Conservation (phyloP, 2,888 invertebrate species). For the Mythimna vitellina region DNA sequence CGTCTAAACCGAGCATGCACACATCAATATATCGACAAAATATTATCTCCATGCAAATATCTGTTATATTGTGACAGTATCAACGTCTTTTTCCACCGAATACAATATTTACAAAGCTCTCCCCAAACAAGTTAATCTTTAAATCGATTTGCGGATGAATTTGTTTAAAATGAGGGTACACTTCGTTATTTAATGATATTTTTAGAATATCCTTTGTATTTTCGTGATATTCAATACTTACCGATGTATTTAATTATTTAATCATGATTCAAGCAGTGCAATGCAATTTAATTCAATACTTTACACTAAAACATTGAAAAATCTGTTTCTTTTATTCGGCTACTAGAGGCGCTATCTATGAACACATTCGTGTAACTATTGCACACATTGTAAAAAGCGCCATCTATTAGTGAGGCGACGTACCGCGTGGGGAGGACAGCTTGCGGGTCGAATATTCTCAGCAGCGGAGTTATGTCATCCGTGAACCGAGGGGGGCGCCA, state of each 20-base stretch:
- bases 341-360: constrained; percentile 81
- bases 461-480: constrained; percentile 94
- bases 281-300: constrained; percentile 58
- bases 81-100: constrained; percentile 44
- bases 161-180: constrained; percentile 52
- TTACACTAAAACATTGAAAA: constrained; percentile 57
- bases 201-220: not conserved
- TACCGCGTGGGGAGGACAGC: constrained; percentile 90
- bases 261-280: constrained; percentile 68
- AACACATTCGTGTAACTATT: constrained; percentile 74
- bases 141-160: constrained; percentile 49
- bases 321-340: constrained; percentile 41
- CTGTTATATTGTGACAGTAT: constrained; percentile 40
- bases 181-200: constrained; percentile 37
- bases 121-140: constrained; percentile 57
- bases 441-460: constrained; percentile 94
- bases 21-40: constrained; percentile 49
- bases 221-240: constrained; percentile 54
- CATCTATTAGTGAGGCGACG: constrained; percentile 87
- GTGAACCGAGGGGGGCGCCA: constrained; percentile 96
- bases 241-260: constrained; percentile 45
- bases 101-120: constrained; percentile 63
- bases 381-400: constrained; percentile 83
- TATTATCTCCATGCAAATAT: constrained; percentile 54
- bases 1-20: constrained; percentile 60